Evolutionary conservation across 2,888 invertebrate species (phyloP).

Genomic region (Cephus runcator): DNA sequence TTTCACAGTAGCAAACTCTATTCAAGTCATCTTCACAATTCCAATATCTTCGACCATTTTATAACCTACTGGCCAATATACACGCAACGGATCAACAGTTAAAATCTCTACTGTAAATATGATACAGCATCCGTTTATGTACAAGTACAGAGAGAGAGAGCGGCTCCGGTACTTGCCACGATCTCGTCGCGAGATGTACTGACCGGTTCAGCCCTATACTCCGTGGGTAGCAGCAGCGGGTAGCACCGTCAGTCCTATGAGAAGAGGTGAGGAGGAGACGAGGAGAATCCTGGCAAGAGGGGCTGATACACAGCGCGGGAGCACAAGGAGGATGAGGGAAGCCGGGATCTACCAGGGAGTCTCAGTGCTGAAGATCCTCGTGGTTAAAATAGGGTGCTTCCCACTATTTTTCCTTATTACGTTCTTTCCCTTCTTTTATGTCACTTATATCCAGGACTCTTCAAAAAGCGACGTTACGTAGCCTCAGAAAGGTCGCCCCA

Average conservation of each 20-base stretch:
- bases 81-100: neutral
- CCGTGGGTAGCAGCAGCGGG: slow-evolving; percentile 24
- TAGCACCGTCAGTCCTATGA: slow-evolving; percentile 6
- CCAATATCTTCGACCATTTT: neutral
- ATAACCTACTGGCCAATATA: neutral
- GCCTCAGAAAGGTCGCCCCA: neutral
- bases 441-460: neutral
- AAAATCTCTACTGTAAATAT: neutral
- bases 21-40: neutral
- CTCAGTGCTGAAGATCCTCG: slow-evolving; percentile 50
- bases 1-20: neutral
- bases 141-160: neutral
- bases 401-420: neutral
- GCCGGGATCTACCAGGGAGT: slow-evolving; percentile 31
- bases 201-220: slow-evolving; percentile 58
- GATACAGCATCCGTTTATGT: neutral
- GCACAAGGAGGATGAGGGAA: slow-evolving; percentile 5
- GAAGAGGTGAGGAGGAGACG: slow-evolving; percentile 28
- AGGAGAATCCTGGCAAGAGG: slow-evolving; percentile 27
- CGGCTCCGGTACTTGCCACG: slow-evolving; percentile 15
- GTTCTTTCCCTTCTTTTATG: neutral
- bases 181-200: slow-evolving; percentile 56
- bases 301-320: slow-evolving; percentile 12
- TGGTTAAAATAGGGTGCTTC: slow-evolving; percentile 31
- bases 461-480: neutral